A percentile compares a stretch with the other conserved stretches of the same genome.
These are phyloP conservation scores for Gallirallus australis DNA, from an alignment of 2,797 vertebrate species.

Conservation along the genomic window DNA sequence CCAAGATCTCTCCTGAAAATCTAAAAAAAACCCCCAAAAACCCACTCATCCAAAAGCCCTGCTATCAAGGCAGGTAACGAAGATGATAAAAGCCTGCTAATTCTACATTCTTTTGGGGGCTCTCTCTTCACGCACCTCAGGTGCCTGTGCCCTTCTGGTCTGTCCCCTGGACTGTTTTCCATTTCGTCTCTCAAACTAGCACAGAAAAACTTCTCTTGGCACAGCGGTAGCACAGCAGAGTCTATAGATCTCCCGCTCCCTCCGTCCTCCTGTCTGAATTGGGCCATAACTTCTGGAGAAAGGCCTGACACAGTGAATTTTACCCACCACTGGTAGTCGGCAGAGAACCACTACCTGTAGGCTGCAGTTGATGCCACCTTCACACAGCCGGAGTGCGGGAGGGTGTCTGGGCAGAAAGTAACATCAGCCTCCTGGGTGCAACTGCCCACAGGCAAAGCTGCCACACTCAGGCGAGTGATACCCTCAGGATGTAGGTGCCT, in stretches of 20 bases:
- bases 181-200: background rate
- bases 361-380: background rate
- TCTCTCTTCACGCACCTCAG: background rate
- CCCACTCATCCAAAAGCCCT: background rate
- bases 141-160: background rate
- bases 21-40: background rate
- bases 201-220: background rate
- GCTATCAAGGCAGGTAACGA: background rate
- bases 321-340: background rate
- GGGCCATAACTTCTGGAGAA: background rate
- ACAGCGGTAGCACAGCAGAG: background rate
- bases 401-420: background rate
- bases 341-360: background rate
- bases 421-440: background rate
- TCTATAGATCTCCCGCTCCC: background rate
- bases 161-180: background rate
- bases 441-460: background rate
- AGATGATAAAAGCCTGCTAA: background rate
- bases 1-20: background rate
- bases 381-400: background rate
- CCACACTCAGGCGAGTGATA: background rate
- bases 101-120: background rate
- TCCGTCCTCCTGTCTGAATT: background rate
- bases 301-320: background rate
- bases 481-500: background rate